Percentiles rank a stretch among this genome's conserved stretches.
Conservation (phyloP, 2,888 invertebrate species). For the Allacma fusca region DNA sequence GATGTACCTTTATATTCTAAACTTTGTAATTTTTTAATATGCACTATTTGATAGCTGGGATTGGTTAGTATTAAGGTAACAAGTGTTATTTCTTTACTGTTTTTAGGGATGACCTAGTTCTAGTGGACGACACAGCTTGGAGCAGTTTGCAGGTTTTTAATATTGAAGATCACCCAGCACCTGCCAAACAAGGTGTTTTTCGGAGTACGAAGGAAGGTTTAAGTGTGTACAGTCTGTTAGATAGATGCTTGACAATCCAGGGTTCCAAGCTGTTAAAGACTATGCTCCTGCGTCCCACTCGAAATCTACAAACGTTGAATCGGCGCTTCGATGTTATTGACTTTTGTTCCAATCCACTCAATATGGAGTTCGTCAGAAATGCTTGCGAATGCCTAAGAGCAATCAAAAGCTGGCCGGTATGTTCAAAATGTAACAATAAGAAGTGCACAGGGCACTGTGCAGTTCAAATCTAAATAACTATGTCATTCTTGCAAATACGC, state of each 20-base stretch:
- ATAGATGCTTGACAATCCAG: conserved; percentile 75
- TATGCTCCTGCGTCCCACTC: conserved; percentile 76
- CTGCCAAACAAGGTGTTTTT: conserved; percentile 72
- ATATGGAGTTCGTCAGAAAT: conserved; percentile 71
- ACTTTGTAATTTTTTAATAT: background rate
- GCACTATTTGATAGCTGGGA: too few relatives aligned
- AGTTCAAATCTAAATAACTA: too few relatives aligned
- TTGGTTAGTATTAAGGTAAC: too few relatives aligned
- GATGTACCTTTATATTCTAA: background rate
- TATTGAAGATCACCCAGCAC: conserved; percentile 76
- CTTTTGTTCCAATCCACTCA: conserved; percentile 73
- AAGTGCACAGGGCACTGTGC: too few relatives aligned
- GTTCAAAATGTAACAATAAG: too few relatives aligned
- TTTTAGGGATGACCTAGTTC: conserved; percentile 73
- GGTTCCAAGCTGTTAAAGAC: conserved; percentile 72
- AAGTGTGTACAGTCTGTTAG: conserved; percentile 76
- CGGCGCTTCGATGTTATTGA: conserved; percentile 75
- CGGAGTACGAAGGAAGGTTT: conserved; percentile 73
- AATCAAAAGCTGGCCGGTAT: conserved; percentile 73
- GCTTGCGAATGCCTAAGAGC: conserved; percentile 71
- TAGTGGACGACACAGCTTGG: conserved; percentile 76
- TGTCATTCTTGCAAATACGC: too few relatives aligned
- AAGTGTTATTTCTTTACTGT: too few relatives aligned
- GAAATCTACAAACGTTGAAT: conserved; percentile 70
- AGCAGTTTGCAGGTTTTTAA: conserved; percentile 81